Evolutionary conservation across 1,140 invertebrate genomes (phyloP).

Genomic region (Drosophila repletoides): DNA sequence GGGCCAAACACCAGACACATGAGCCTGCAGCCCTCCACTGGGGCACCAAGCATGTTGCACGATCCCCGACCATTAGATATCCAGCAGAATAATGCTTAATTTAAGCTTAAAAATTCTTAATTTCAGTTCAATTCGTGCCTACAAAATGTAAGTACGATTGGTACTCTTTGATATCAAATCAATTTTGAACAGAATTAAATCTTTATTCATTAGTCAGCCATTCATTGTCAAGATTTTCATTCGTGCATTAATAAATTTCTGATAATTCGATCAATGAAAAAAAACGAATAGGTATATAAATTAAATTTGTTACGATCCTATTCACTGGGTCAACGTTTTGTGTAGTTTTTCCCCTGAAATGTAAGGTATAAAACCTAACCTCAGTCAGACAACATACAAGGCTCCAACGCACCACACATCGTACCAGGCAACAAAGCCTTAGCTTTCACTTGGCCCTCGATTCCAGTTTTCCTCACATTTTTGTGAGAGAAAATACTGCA

Average conservation of each 20-base stretch:
- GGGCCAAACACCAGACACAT: constrained; percentile 23
- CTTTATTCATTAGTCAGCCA: too few relatives aligned
- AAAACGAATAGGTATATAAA: too few relatives aligned
- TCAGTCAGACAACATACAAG: not conserved
- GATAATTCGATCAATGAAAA: too few relatives aligned
- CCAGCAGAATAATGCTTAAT: constrained; percentile 19
- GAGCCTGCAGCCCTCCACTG: constrained; percentile 9
- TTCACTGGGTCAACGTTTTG: too few relatives aligned
- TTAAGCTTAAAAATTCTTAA: too few relatives aligned
- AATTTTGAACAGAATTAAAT: too few relatives aligned
- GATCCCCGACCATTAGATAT: constrained; percentile 8
- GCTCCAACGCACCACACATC: not conserved
- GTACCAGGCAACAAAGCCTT: constrained; percentile 9
- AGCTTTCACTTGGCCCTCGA: constrained; percentile 32
- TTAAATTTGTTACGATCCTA: too few relatives aligned
- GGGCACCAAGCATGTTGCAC: not conserved
- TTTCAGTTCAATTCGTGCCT: too few relatives aligned
- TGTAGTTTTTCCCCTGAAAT: constrained; percentile 18
- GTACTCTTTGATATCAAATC: too few relatives aligned
- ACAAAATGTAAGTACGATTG: too few relatives aligned
- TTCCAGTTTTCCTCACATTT: constrained; percentile 26
- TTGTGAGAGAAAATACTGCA: constrained; percentile 43
- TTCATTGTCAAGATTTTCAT: too few relatives aligned
- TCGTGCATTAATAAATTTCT: too few relatives aligned
- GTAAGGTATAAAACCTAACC: not conserved